These are phyloP conservation scores for Phymatocera aterrima DNA, from an alignment of 2,888 invertebrate species.

Conservation along the genomic window DNA sequence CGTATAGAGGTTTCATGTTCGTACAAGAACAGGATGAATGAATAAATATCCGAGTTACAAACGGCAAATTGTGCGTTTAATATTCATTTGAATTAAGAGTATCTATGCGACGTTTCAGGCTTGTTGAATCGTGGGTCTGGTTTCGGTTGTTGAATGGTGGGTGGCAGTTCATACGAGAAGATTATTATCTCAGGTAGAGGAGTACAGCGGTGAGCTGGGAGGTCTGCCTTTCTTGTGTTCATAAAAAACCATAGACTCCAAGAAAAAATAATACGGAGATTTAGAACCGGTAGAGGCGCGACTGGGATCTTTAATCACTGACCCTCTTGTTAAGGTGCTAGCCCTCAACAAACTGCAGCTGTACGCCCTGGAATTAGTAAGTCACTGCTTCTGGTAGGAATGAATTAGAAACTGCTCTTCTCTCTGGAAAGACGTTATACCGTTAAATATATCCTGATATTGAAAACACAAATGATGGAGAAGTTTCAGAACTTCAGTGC, in stretches of 20 bases:
- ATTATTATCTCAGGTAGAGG: background rate
- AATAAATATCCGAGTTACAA: too few relatives aligned
- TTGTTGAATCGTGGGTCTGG: background rate
- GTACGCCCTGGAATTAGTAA: background rate
- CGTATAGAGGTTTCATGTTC: too few relatives aligned
- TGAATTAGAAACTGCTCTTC: background rate
- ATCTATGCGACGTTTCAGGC: background rate
- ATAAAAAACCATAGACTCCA: background rate
- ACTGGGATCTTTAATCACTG: constrained; percentile 29
- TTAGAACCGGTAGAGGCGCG: constrained; percentile 19
- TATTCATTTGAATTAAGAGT: too few relatives aligned
- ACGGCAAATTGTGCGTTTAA: too few relatives aligned
- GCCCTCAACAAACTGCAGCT: constrained; percentile 23
- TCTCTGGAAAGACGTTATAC: background rate
- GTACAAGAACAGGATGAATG: too few relatives aligned
- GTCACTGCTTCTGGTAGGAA: background rate
- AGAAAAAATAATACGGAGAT: background rate
- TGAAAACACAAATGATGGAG: too few relatives aligned
- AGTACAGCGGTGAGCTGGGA: background rate
- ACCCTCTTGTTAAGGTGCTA: constrained; percentile 32
- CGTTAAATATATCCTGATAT: background rate
- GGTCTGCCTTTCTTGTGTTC: constrained; percentile 30
- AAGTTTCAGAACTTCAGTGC: too few relatives aligned
- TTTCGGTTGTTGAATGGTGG: background rate
- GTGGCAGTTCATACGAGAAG: background rate